Conservation (phyloP, 2,888 invertebrate genomes). For the Patella ulyssiponensis region DNA sequence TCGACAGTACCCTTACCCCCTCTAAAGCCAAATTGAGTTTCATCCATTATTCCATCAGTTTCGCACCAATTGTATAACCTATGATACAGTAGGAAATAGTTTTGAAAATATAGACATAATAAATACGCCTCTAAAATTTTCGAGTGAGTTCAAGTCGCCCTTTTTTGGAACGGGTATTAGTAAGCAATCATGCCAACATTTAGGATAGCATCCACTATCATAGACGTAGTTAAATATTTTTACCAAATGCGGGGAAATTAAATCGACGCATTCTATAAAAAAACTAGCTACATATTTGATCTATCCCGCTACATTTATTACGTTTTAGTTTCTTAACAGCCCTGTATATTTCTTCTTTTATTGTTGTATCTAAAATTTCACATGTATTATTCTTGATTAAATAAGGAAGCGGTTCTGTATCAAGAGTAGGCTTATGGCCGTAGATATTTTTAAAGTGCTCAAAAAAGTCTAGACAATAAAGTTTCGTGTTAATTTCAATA, state of each 20-base stretch:
- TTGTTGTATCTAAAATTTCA: too few relatives aligned
- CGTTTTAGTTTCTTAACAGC: background rate
- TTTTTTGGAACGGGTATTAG: background rate
- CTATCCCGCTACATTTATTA: background rate
- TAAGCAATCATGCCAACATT: background rate
- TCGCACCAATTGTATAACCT: background rate
- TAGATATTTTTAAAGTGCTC: too few relatives aligned
- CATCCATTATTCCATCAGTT: background rate
- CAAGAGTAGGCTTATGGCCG: too few relatives aligned
- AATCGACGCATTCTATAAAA: background rate
- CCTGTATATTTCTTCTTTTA: background rate
- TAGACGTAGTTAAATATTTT: background rate
- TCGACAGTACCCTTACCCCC: too few relatives aligned
- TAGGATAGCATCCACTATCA: background rate
- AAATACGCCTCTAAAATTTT: too few relatives aligned
- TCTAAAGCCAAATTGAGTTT: background rate
- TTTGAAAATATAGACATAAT: slow-evolving; percentile 7
- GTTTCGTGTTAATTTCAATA: too few relatives aligned
- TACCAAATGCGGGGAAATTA: background rate
- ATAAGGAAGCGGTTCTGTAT: too few relatives aligned
- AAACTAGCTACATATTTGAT: background rate
- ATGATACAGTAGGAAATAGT: background rate
- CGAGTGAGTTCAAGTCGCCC: too few relatives aligned
- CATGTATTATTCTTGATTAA: too few relatives aligned
- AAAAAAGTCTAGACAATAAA: too few relatives aligned